Percentiles rank a stretch among this genome's conserved stretches.
These are phyloP conservation scores for Patiria miniata DNA, from an alignment of 35 echinoderm and acorn worm species.

Conservation along the genomic window DNA sequence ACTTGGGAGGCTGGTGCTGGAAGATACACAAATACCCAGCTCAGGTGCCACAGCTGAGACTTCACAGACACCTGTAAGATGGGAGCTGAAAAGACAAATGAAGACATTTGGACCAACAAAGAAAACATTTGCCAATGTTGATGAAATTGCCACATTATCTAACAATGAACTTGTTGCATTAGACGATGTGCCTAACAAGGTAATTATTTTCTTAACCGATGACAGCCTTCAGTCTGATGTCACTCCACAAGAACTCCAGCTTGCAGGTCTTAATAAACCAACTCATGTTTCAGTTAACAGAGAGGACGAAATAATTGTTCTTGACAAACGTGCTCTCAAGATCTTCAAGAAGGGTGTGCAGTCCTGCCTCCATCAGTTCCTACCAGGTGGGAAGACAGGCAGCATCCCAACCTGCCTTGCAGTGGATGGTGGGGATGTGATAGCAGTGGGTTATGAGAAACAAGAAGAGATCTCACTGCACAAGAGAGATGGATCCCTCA, in stretches of 20 bases:
- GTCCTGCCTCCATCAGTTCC: constrained; percentile 14
- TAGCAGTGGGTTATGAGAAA: not conserved
- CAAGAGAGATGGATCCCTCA: not conserved
- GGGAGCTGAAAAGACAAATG: not conserved
- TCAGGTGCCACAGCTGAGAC: not conserved
- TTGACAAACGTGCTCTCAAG: not conserved
- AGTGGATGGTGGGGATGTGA: not conserved
- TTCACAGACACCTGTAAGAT: not conserved
- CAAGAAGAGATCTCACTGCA: not conserved
- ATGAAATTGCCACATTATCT: not conserved
- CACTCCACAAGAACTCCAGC: not conserved
- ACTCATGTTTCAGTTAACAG: not conserved
- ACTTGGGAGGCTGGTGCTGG: not conserved
- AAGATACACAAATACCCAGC: not conserved
- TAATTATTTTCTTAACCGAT: not conserved
- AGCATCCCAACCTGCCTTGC: not conserved
- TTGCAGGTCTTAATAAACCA: not conserved
- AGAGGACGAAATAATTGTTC: not conserved
- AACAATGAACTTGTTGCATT: not conserved
- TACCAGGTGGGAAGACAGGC: not conserved
- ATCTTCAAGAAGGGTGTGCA: not conserved
- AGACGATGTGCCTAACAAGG: not conserved
- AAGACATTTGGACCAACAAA: not conserved
- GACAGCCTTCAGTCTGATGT: not conserved
- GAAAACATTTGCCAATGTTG: not conserved